Evolutionary conservation across 2,888 invertebrate species (phyloP).

Genomic region (Meteorus cinctellus): DNA sequence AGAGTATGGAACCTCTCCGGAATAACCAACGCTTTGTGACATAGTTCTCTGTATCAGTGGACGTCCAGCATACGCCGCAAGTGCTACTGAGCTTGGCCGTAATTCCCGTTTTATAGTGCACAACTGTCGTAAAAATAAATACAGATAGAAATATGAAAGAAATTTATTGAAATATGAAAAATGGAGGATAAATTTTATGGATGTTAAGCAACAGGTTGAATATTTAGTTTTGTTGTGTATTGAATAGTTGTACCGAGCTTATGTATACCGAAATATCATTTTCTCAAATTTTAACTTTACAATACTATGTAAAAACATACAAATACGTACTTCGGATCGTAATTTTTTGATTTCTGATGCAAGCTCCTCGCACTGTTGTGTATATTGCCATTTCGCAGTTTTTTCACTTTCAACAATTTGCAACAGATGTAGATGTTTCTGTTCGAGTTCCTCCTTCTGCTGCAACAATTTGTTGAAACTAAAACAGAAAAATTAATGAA

Average conservation of each 20-base stretch:
- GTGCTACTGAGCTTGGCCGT: conserved; percentile 74
- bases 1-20: conserved; percentile 42
- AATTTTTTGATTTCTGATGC: conserved; percentile 91
- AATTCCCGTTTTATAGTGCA: conserved; percentile 88
- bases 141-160: not conserved
- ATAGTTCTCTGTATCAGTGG: conserved; percentile 57
- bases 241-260: too few species aligned
- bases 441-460: conserved; percentile 93
- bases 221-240: too few species aligned
- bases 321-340: conserved; percentile 83
- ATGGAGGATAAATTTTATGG: not conserved
- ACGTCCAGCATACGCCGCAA: conserved; percentile 55
- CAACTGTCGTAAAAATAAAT: conserved; percentile 75
- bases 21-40: conserved; percentile 57
- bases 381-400: conserved; percentile 94
- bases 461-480: conserved; percentile 92
- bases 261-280: too few species aligned
- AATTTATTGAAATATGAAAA: conserved; percentile 35
- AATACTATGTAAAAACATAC: not conserved
- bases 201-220: too few species aligned
- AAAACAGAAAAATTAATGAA: conserved; percentile 47
- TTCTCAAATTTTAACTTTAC: too few species aligned
- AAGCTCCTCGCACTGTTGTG: conserved; percentile 94
- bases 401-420: conserved; percentile 93
- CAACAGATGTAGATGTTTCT: conserved; percentile 91